These are phyloP conservation scores for Netelia melanura DNA, from an alignment of 2,888 invertebrate genomes.

Conservation along the genomic window DNA sequence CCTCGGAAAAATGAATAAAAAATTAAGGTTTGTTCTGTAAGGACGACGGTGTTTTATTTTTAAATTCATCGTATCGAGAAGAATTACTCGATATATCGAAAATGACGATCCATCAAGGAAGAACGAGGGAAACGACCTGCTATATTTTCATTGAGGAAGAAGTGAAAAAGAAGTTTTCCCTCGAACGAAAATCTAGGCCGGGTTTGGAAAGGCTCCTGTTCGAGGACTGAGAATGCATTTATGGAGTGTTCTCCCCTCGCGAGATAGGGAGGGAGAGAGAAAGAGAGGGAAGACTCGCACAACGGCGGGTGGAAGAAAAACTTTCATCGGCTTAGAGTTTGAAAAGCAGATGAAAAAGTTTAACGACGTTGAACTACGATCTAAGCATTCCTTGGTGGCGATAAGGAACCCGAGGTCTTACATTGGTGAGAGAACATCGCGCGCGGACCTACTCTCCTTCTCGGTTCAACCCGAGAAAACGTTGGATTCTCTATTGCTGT, in stretches of 20 bases:
- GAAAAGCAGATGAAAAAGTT: slow-evolving; percentile 82
- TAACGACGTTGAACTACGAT: slow-evolving; percentile 79
- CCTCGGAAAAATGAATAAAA: too few species aligned
- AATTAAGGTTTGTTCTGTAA: too few species aligned
- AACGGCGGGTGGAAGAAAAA: slow-evolving; percentile 75
- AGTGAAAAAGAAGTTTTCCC: slow-evolving; percentile 42
- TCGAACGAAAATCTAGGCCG: slow-evolving; percentile 54
- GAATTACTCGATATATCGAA: slow-evolving; percentile 3
- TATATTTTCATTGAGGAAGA: slow-evolving; percentile 51
- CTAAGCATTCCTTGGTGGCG: slow-evolving; percentile 70
- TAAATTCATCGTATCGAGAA: too few species aligned
- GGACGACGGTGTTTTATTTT: too few species aligned
- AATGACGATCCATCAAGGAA: slow-evolving; percentile 29
- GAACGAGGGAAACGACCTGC: slow-evolving; percentile 20
- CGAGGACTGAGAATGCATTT: slow-evolving; percentile 77
- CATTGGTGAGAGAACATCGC: neutral
- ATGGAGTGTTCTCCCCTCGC: slow-evolving; percentile 72
- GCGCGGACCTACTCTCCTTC: neutral
- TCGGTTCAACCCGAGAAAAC: slow-evolving; percentile 14
- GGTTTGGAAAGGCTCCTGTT: slow-evolving; percentile 62
- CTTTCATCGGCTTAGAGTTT: slow-evolving; percentile 80
- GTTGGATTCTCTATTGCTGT: slow-evolving; percentile 41
- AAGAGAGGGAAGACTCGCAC: slow-evolving; percentile 58
- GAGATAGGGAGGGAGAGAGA: slow-evolving; percentile 6
- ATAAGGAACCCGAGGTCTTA: slow-evolving; percentile 30